phyloP scores from a whole-genome alignment of 92 coral and sea anemone species.

The Epizoanthus stellaris region DNA sequence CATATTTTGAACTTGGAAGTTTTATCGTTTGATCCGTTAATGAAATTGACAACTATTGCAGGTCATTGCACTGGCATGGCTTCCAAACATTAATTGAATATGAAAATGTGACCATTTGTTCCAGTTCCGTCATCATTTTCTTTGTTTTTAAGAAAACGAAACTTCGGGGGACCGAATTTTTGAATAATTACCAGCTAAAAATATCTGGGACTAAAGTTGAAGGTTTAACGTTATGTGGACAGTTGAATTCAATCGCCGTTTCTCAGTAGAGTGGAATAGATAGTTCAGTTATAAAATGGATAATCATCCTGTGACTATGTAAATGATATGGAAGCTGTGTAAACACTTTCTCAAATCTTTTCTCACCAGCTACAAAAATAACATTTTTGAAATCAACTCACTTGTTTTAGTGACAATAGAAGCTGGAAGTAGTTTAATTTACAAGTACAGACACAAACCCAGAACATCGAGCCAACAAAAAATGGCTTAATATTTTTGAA shows the following conservation, averaged over 20 bases:
- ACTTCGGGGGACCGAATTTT: background rate
- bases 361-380: background rate
- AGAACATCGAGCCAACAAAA: too few species aligned
- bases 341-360: too few species aligned
- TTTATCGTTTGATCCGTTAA: slow-evolving; percentile 1
- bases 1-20: background rate
- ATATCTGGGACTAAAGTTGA: too few species aligned
- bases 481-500: too few species aligned
- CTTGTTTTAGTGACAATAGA: background rate
- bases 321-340: too few species aligned
- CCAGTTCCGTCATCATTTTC: background rate
- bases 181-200: slow-evolving; percentile 1
- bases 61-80: background rate
- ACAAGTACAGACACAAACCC: background rate
- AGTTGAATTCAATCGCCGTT: too few species aligned
- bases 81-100: background rate
- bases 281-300: too few species aligned
- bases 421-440: background rate
- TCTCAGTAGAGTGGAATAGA: too few species aligned
- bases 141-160: slow-evolving; percentile 13
- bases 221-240: too few species aligned
- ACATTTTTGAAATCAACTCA: background rate
- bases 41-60: background rate
- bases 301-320: too few species aligned
- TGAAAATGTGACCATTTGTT: background rate